Percentiles rank a stretch among this genome's conserved stretches.
Conservation (phyloP, 2,113 vertebrate species). For the Lophochroa leadbeateri region DNA sequence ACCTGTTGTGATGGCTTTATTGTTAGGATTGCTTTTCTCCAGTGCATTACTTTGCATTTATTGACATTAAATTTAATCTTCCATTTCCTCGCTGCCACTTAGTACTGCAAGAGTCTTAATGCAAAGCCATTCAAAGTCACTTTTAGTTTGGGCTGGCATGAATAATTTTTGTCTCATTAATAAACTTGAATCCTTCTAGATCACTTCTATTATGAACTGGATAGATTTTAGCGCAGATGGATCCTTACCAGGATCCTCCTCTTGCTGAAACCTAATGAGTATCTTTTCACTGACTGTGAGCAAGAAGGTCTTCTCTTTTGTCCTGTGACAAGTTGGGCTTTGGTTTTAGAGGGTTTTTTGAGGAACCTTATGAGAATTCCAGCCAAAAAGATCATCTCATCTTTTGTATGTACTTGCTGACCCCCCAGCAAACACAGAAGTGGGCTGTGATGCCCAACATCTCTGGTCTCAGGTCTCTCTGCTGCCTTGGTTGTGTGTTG, state of each 20-base stretch:
- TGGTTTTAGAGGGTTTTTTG: background rate
- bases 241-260: background rate
- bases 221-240: background rate
- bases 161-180: constrained; percentile 48
- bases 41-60: constrained; percentile 56
- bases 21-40: background rate
- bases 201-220: background rate
- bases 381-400: background rate
- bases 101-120: background rate
- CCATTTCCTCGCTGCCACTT: constrained; percentile 36
- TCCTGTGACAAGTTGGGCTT: fast-evolving
- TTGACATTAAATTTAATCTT: constrained; percentile 58
- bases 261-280: background rate
- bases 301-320: background rate
- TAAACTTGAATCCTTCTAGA: background rate
- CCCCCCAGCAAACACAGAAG: background rate
- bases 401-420: background rate
- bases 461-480: fast-evolving
- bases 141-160: constrained; percentile 7
- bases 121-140: background rate
- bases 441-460: background rate
- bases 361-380: background rate
- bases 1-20: background rate
- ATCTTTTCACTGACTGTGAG: background rate
- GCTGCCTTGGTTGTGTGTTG: too few relatives aligned